Base-by-base conservation (phyloP, 1,140 invertebrate species). In the Diploscapter pachys region DNA sequence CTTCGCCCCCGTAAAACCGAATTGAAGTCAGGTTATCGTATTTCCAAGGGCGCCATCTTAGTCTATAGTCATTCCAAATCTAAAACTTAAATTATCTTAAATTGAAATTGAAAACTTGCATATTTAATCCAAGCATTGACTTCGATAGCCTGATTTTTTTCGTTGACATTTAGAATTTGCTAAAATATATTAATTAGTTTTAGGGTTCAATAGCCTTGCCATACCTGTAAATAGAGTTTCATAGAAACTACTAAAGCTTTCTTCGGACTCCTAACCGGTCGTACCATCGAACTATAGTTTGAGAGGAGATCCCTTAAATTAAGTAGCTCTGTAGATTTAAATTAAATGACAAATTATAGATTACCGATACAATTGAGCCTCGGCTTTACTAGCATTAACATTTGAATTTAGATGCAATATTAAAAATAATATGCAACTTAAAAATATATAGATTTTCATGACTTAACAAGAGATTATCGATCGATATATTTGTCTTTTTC, bases 31-130 rank as follows among this genome's bases (percentile, higher is more conserved):
- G 93, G 63, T 93, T 93, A 63, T 93, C 95, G 87, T 93, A 98
- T 84, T 98, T 93, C 71, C 91, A 91, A 80, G 92, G 91, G 88
- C 97, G 94, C 96, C 96, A 98, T 87, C 92, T 90, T 84, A 98
- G 90, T 88, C 97, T 98, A 88, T 94, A 92, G 87, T 98, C 96
- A 85, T 93, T 94, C 96, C 96, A 98, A 89, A 95, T 94, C 94
- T 96, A 87, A 62, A 83, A 82, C n/a, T n/a, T n/a, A n/a, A 82
- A 4, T 8, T 52, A 49, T 11, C 50, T 62, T 13, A 49, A 31
- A 51, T 49, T 0, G 51, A 11, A 8, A 0, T 53, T n/a, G 65
- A 53, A 50, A n/a, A 64, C n/a, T 72, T 56, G 65, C 78, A 73
- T 79, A 80, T 80, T 72, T 59, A 6, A 80, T 64, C 78, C 78